Percentiles rank a stretch among this genome's conserved stretches.
Evolutionary conservation across 2,888 invertebrate genomes (phyloP).

Genomic region (Zele albiditarsus): DNA sequence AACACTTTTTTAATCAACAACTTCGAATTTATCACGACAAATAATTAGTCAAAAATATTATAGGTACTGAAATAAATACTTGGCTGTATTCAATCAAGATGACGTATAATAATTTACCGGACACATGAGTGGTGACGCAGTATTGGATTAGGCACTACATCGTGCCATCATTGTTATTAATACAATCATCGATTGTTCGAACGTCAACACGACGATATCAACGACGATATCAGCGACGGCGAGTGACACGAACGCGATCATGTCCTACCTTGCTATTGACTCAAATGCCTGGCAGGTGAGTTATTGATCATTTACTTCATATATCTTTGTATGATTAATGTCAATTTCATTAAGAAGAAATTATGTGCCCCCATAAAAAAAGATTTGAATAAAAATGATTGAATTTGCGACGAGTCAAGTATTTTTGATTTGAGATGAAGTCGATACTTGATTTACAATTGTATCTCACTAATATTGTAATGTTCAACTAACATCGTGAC

Average conservation of each 20-base stretch:
- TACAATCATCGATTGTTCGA: constrained; percentile 25
- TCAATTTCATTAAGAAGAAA: constrained; percentile 17
- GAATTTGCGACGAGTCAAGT: no score
- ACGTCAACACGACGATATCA: constrained; percentile 11
- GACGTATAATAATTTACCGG: constrained; percentile 39
- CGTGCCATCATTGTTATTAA: constrained; percentile 21
- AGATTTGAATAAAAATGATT: no score
- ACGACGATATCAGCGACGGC: constrained; percentile 54
- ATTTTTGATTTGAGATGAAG: no score
- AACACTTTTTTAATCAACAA: constrained; percentile 34
- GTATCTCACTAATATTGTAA: no score
- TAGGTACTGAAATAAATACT: constrained; percentile 29
- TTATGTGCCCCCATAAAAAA: neutral
- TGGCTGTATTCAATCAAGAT: constrained; percentile 14
- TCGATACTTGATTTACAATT: no score
- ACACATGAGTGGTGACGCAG: constrained; percentile 47
- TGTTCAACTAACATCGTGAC: no score
- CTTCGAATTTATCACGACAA: constrained; percentile 3
- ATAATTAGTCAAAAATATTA: constrained; percentile 30
- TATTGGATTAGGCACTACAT: constrained; percentile 12
- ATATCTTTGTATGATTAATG: constrained; percentile 28
- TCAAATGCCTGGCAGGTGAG: constrained; percentile 74
- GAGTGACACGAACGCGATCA: constrained; percentile 60
- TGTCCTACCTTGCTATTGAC: constrained; percentile 73
- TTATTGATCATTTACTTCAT: constrained; percentile 36